Evolutionary conservation across 2,888 invertebrate genomes (phyloP).

Genomic region (Drosophila algonquin): DNA sequence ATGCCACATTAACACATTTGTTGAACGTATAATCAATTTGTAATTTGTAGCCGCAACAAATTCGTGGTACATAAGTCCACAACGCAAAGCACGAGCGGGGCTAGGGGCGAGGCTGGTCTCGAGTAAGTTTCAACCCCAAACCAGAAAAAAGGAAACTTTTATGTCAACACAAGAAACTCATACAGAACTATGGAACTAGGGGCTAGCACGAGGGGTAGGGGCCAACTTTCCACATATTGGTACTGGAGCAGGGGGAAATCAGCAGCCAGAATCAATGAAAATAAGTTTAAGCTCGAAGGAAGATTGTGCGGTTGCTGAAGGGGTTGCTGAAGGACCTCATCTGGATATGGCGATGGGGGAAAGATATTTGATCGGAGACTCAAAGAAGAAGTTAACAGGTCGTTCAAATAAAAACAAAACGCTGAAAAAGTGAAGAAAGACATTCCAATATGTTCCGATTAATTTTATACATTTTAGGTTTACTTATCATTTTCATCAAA

Average conservation of each 20-base stretch:
- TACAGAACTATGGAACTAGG: conserved; percentile 11
- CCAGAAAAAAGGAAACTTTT: conserved; percentile 63
- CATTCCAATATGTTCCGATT: too few relatives aligned
- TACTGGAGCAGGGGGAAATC: conserved; percentile 32
- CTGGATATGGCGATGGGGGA: neutral
- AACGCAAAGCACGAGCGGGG: conserved; percentile 43
- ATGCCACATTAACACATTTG: conserved; percentile 81
- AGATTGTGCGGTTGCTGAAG: neutral
- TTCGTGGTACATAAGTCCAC: conserved; percentile 69
- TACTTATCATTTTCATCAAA: too few relatives aligned
- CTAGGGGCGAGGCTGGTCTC: neutral
- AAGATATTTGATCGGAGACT: neutral
- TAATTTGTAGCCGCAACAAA: conserved; percentile 79
- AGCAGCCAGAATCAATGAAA: conserved; percentile 56
- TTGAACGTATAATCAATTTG: conserved; percentile 81
- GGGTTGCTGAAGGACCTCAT: neutral
- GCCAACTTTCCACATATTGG: conserved; percentile 43
- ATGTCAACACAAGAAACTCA: conserved; percentile 71
- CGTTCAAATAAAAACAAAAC: neutral
- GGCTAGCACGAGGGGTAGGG: neutral
- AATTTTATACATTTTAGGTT: too few relatives aligned
- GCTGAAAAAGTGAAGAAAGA: too few relatives aligned
- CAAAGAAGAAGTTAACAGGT: neutral
- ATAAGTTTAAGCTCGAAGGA: conserved; percentile 51
- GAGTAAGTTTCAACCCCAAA: conserved; percentile 24